Conservation (phyloP, 2,797 vertebrate species). For the Trachops cirrhosus region DNA sequence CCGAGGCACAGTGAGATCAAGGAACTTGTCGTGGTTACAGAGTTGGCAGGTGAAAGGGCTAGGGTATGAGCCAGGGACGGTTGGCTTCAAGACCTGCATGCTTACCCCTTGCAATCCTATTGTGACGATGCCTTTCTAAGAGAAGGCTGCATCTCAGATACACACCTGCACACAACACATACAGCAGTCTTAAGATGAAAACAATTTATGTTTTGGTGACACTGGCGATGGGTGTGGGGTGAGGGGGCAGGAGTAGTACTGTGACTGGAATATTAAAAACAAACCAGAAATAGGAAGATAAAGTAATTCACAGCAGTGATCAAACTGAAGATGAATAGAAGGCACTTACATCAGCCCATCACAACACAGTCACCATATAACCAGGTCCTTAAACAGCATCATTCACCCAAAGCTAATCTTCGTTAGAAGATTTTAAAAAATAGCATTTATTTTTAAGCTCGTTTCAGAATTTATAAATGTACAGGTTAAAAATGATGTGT, state of each 20-base stretch:
- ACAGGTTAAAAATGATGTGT: constrained; percentile 63
- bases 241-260: not conserved
- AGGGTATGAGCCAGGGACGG: not conserved
- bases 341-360: not conserved
- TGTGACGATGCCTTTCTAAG: not conserved
- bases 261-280: not conserved
- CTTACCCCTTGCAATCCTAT: not conserved
- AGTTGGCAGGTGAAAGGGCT: not conserved
- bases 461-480: constrained; percentile 61
- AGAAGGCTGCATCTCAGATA: not conserved
- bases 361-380: not conserved
- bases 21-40: not conserved
- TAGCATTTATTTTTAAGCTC: constrained; percentile 36
- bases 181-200: not conserved
- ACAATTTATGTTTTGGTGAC: not conserved
- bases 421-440: no score
- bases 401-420: not conserved
- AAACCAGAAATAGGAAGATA: not conserved
- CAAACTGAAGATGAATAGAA: not conserved
- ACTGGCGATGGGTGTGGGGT: rapidly evolving
- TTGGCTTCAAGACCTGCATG: not conserved
- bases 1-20: not conserved
- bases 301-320: not conserved
- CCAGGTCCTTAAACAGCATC: not conserved
- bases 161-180: no score